These are phyloP conservation scores for Elachura formosa DNA, from an alignment of 2,113 vertebrate genomes.

Conservation along the genomic window DNA sequence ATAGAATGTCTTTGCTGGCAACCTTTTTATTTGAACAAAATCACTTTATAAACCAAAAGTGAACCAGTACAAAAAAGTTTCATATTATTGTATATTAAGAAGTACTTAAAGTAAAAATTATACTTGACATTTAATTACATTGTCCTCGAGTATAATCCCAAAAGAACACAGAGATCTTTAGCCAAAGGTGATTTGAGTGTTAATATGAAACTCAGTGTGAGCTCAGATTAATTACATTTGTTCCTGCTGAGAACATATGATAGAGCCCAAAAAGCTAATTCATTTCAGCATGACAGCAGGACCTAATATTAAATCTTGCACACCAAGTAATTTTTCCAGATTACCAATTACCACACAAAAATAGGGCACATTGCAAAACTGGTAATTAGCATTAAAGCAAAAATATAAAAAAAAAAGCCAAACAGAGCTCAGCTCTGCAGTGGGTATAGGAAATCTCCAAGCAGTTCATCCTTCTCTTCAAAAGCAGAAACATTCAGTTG, in stretches of 20 bases:
- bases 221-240: slow-evolving; percentile 54
- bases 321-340: neutral
- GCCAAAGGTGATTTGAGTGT: slow-evolving; percentile 36
- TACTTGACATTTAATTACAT: slow-evolving; percentile 7
- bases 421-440: neutral
- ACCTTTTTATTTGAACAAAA: neutral
- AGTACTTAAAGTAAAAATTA: neutral
- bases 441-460: neutral
- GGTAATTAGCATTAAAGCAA: neutral
- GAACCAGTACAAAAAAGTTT: neutral
- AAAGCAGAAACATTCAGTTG: neutral
- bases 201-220: slow-evolving; percentile 8
- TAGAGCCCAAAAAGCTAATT: slow-evolving; percentile 53
- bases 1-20: neutral
- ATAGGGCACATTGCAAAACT: neutral
- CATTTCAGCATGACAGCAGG: slow-evolving; percentile 26
- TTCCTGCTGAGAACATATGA: slow-evolving; percentile 61
- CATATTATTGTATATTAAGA: neutral
- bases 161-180: slow-evolving; percentile 50
- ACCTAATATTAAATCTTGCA: slow-evolving; percentile 39
- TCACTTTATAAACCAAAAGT: neutral
- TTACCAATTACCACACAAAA: slow-evolving; percentile 19
- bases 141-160: neutral
- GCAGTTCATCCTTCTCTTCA: neutral
- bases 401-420: neutral